These are phyloP conservation scores for Entomyzon cyanotis DNA, from an alignment of 2,113 vertebrate species.

Conservation along the genomic window DNA sequence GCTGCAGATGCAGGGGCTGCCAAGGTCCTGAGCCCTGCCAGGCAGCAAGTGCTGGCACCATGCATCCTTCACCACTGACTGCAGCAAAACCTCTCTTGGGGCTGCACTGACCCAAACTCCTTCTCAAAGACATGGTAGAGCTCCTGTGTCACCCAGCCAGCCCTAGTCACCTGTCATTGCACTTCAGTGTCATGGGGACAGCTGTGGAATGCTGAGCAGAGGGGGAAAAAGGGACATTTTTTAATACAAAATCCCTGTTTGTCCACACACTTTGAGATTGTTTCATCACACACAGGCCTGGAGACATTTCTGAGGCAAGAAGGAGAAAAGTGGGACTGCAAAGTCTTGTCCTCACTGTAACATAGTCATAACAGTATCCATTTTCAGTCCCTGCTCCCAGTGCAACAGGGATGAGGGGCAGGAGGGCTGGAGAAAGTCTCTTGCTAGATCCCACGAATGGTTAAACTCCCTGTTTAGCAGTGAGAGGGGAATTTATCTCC, in stretches of 20 bases:
- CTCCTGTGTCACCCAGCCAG: not conserved
- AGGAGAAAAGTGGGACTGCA: not conserved
- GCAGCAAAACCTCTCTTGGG: not conserved
- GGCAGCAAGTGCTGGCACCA: not conserved
- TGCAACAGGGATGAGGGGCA: not conserved
- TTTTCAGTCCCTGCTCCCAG: not conserved
- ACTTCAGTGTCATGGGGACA: not conserved
- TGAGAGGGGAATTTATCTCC: not conserved
- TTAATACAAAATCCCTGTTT: not conserved
- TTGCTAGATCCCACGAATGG: not conserved
- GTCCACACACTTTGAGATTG: not conserved
- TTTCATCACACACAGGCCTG: fast-evolving
- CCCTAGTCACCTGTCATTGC: not conserved
- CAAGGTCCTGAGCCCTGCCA: not conserved
- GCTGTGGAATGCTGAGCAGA: not conserved
- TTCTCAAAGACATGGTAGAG: not conserved
- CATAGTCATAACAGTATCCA: not conserved
- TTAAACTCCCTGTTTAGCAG: not conserved
- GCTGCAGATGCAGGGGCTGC: not conserved
- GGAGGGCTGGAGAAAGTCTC: not conserved
- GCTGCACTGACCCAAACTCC: not conserved
- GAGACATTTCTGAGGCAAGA: not conserved
- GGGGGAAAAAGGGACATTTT: not conserved
- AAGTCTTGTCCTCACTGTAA: not conserved
- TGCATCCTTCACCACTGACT: not conserved